Evolutionary conservation across 2,888 invertebrate genomes (phyloP).

Genomic region (Augiades crinisus): DNA sequence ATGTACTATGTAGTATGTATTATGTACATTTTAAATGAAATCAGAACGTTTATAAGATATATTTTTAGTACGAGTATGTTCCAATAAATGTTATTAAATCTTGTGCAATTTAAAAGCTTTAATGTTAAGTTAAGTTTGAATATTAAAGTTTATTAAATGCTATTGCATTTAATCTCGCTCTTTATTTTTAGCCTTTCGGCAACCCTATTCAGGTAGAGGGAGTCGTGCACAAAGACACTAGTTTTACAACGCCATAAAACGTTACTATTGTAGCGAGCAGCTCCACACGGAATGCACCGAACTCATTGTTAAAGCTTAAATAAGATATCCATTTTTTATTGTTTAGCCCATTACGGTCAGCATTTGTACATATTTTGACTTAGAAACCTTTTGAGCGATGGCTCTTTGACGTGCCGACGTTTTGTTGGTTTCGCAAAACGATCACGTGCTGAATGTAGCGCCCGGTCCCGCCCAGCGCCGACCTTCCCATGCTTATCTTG

Average conservation of each 20-base stretch:
- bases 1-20: too few species aligned
- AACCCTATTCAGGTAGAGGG: constrained; percentile 28
- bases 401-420: constrained; percentile 59
- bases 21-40: too few species aligned
- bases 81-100: too few species aligned
- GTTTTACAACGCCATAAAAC: constrained; percentile 69
- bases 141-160: too few species aligned
- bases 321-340: constrained; percentile 77
- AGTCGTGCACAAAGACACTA: constrained; percentile 66
- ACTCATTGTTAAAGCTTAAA: constrained; percentile 75
- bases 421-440: constrained; percentile 54
- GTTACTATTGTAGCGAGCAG: constrained; percentile 61
- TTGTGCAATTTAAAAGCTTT: too few species aligned
- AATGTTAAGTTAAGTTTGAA: too few species aligned
- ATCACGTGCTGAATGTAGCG: constrained; percentile 57
- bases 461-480: constrained; percentile 19
- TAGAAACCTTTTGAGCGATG: constrained; percentile 50
- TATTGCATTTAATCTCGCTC: background rate
- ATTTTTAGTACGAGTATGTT: too few species aligned
- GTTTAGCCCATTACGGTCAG: constrained; percentile 66
- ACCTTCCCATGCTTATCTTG: background rate
- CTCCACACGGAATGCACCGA: constrained; percentile 63
- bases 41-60: too few species aligned
- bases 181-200: constrained; percentile 5
- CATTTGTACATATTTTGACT: constrained; percentile 80